phyloP scores from a whole-genome alignment of 2,888 invertebrate genomes.

The Ophion costatus region DNA sequence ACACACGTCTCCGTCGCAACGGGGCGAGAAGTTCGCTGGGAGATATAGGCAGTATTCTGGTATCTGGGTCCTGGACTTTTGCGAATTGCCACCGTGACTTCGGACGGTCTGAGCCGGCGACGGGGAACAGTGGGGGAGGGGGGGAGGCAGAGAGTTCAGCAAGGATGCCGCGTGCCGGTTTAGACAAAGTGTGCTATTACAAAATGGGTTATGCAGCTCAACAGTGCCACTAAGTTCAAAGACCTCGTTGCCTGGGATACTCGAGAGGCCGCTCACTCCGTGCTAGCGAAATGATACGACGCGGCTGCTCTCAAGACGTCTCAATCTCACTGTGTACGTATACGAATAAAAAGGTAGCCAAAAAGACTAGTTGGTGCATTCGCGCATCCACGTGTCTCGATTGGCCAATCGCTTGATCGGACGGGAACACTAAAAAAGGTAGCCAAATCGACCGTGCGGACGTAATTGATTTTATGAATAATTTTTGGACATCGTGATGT shows the following conservation, averaged over 20 bases:
- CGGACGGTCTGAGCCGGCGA: not conserved
- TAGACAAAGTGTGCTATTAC: constrained; percentile 83
- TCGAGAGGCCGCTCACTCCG: constrained; percentile 73
- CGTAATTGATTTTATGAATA: too few species aligned
- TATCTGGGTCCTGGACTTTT: constrained; percentile 46
- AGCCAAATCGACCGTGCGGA: too few species aligned
- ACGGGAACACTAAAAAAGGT: too few species aligned
- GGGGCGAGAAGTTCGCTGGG: constrained; percentile 29
- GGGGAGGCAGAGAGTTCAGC: constrained; percentile 16
- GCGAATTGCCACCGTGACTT: constrained; percentile 33
- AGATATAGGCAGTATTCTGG: constrained; percentile 2
- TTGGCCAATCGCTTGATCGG: not conserved
- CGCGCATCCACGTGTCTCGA: not conserved
- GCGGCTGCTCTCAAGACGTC: constrained; percentile 71
- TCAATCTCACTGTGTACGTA: constrained; percentile 43
- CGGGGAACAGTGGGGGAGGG: not conserved
- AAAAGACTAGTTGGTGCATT: not conserved
- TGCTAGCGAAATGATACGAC: constrained; percentile 80
- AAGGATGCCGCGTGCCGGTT: constrained; percentile 80
- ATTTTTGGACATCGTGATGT: too few species aligned
- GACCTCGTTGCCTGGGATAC: constrained; percentile 71
- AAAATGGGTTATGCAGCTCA: constrained; percentile 83
- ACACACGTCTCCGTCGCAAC: not conserved
- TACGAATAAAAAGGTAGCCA: not conserved
- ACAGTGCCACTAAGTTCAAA: constrained; percentile 81